Percentiles rank a stretch among this genome's conserved stretches.
phyloP scores from a whole-genome alignment of 2,113 vertebrate genomes.

The Oryzias melastigma region DNA sequence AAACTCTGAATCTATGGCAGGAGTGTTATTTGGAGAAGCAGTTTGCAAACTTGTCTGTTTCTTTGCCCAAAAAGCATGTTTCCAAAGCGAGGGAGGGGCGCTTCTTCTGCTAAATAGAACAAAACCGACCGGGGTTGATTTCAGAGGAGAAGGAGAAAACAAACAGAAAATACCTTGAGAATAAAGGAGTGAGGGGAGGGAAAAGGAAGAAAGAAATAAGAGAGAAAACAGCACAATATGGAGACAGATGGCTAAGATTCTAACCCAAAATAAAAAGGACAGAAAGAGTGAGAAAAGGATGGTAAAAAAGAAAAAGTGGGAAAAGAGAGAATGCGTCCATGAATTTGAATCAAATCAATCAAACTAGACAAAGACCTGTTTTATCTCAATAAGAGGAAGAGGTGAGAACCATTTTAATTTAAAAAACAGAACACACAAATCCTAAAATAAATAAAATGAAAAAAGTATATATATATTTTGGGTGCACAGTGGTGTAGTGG shows the following conservation, averaged over 20 bases:
- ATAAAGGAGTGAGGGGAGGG: slow-evolving; percentile 30
- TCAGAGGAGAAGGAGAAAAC: slow-evolving; percentile 34
- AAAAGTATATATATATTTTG: background rate
- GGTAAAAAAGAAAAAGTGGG: slow-evolving; percentile 10
- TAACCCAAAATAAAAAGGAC: background rate
- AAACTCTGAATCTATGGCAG: background rate
- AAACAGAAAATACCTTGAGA: slow-evolving; percentile 32
- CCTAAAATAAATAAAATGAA: background rate
- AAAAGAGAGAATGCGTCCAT: background rate
- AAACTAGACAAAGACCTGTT: too few relatives aligned
- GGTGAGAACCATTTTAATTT: too few relatives aligned
- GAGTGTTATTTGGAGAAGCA: slow-evolving; percentile 35
- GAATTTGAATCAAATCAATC: too few relatives aligned
- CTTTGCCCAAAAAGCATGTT: slow-evolving; percentile 34
- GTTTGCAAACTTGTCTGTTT: slow-evolving; percentile 15
- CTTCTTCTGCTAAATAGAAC: slow-evolving; percentile 66
- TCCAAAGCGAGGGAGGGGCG: slow-evolving; percentile 68
- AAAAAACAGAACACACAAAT: background rate
- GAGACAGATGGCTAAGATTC: background rate
- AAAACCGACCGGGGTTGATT: slow-evolving; percentile 50
- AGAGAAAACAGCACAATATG: slow-evolving; percentile 3
- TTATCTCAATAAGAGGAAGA: too few relatives aligned
- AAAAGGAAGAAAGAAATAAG: slow-evolving; percentile 16
- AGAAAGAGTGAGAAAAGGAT: slow-evolving; percentile 21
- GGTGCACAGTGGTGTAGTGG: too few relatives aligned